Evolutionary conservation across 2,113 vertebrate genomes (phyloP), one percentile per base, ranked within the genome.

Genomic region (Perca fluviatilis): DNA sequence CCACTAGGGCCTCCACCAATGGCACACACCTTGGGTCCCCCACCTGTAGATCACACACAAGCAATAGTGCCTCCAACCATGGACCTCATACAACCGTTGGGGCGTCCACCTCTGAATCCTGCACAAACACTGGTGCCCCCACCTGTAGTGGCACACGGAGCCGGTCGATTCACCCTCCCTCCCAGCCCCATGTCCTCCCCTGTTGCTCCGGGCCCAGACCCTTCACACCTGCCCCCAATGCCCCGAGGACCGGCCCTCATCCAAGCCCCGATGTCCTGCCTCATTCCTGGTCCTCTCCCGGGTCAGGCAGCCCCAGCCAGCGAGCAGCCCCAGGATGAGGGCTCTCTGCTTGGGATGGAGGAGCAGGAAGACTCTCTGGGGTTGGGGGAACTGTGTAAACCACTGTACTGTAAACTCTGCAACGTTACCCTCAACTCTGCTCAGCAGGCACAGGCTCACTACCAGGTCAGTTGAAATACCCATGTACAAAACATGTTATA

Each of bases 361-460:
- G 97, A 99, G 72, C 97, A 96, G 91, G 97, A 99, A 66, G 95
- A 96, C 86, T 82, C 96, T 64, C 92, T 98, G 93, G 97, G 97
- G 74, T 93, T 99, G 94, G 97, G 97, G 91, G 98, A 99, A 80
- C 95, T 99, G 47, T 99, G 98, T 92, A 99, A 97, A 93, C 98
- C 98, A n/a, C 94, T 99, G 60, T 98, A 97, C 95, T 99, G 98
- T 94, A 99, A 97, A 92, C 97, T 99, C 87, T 99, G 98, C 94
- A 99, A 99, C 86, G 98, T 99, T 84, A 98, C 98, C 63, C 95
- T 99, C 89, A 99, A 99, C 92, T 99, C 98, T 0, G 96, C 97
- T 1, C 98, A 99, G 88, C 98, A 99, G 93, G 98, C 98, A 61
- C 98, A 99, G 90, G 98, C 98, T 83, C 98, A 99, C 91, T 99